These are phyloP conservation scores for Dipodomys stephensi DNA, from an alignment of 2,113 vertebrate genomes.

Conservation along the genomic window DNA sequence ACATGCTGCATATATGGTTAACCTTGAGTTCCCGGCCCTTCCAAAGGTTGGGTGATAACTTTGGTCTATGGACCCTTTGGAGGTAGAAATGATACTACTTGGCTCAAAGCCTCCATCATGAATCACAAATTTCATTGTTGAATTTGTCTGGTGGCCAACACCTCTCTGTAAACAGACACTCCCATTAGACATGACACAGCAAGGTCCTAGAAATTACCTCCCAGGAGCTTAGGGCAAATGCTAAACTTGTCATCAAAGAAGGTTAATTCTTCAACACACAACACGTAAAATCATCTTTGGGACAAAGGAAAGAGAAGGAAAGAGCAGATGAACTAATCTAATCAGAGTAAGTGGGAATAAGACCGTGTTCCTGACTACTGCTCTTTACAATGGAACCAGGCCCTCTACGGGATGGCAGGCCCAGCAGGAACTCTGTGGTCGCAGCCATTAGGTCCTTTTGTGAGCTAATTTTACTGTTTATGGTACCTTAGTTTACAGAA, in stretches of 20 bases:
- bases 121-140: not conserved
- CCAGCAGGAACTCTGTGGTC: not conserved
- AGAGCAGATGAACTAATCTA: not conserved
- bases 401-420: not conserved
- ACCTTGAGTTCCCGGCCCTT: not conserved
- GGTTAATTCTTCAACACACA: not conserved
- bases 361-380: not conserved
- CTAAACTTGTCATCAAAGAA: not conserved
- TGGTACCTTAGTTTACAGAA: not conserved
- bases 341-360: not conserved
- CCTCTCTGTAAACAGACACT: not conserved
- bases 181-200: not conserved
- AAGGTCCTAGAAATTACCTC: not conserved
- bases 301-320: not conserved
- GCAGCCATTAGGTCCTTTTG: not conserved
- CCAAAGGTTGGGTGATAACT: not conserved
- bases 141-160: not conserved
- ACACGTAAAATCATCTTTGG: not conserved
- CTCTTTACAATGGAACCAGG: not conserved
- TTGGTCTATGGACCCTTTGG: not conserved
- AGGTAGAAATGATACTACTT: not conserved
- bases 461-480: not conserved
- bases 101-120: not conserved
- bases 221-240: not conserved
- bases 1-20: accelerated